Percentiles rank a stretch among this genome's conserved stretches.
These are phyloP conservation scores for Nannobrachium achirus DNA, from an alignment of 2,113 vertebrate species.

Conservation along the genomic window DNA sequence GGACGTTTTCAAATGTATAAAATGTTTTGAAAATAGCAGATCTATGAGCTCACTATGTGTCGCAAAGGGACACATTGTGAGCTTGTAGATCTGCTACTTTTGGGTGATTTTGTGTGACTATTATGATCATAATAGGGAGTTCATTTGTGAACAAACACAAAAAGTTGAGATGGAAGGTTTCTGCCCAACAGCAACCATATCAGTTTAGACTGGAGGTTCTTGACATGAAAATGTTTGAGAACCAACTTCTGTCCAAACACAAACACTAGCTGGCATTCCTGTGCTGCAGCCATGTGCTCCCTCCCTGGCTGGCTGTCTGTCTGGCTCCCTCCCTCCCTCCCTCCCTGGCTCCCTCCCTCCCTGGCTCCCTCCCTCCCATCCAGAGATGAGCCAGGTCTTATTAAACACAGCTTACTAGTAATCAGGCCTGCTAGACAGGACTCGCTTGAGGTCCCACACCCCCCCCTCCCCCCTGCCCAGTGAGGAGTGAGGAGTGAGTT, in stretches of 20 bases:
- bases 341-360: constrained; percentile 43
- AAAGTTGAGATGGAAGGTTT: no score
- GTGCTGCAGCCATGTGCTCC: constrained; percentile 54
- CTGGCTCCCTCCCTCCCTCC: constrained; percentile 37
- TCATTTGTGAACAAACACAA: no score
- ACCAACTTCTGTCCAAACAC: constrained; percentile 26
- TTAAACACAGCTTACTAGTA: constrained; percentile 72
- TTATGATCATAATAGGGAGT: no score
- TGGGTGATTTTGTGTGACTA: no score
- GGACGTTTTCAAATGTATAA: no score
- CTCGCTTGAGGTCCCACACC: constrained; percentile 52
- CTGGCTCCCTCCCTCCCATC: constrained; percentile 17
- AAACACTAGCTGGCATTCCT: constrained; percentile 56
- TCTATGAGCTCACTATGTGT: no score
- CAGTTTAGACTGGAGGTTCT: no score
- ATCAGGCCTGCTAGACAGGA: constrained; percentile 70
- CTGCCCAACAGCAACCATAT: no score
- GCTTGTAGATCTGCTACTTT: no score
- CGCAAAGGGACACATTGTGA: no score
- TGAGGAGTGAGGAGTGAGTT: constrained; percentile 61
- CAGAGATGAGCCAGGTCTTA: constrained; percentile 64
- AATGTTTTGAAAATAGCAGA: no score
- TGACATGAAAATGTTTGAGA: no score
- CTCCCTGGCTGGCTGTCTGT: constrained; percentile 46
- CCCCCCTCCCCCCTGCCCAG: constrained; percentile 35